These are phyloP conservation scores for Tolmerus cingulatus DNA, from an alignment of 2,888 invertebrate genomes.

Conservation along the genomic window DNA sequence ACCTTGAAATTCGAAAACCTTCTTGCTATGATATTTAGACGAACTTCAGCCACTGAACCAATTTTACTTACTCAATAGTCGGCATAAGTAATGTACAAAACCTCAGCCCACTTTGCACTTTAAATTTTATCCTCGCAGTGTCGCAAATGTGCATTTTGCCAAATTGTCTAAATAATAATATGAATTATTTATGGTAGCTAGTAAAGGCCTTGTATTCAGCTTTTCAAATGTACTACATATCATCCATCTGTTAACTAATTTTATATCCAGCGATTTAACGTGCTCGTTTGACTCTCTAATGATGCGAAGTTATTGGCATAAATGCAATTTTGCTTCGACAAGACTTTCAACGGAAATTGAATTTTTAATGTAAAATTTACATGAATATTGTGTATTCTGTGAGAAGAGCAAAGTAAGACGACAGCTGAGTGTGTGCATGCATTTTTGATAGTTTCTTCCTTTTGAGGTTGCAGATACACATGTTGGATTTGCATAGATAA, in stretches of 20 bases:
- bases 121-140: background rate
- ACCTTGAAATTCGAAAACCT: background rate
- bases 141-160: background rate
- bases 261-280: background rate
- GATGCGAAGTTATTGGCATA: background rate
- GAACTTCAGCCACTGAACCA: background rate
- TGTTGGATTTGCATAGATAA: background rate
- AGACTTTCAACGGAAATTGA: background rate
- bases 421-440: background rate
- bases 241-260: background rate
- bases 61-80: background rate
- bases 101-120: background rate
- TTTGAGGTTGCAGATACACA: background rate
- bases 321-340: background rate
- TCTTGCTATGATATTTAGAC: background rate
- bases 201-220: background rate
- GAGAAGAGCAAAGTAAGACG: background rate
- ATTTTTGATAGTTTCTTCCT: background rate
- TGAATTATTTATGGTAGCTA: background rate
- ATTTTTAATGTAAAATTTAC: background rate
- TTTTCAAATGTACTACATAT: background rate
- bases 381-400: background rate
- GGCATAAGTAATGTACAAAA: background rate
- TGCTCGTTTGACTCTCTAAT: background rate
- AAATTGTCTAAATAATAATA: background rate